Base-by-base conservation (phyloP, 2,113 vertebrate species). In the Sitta europaea region DNA sequence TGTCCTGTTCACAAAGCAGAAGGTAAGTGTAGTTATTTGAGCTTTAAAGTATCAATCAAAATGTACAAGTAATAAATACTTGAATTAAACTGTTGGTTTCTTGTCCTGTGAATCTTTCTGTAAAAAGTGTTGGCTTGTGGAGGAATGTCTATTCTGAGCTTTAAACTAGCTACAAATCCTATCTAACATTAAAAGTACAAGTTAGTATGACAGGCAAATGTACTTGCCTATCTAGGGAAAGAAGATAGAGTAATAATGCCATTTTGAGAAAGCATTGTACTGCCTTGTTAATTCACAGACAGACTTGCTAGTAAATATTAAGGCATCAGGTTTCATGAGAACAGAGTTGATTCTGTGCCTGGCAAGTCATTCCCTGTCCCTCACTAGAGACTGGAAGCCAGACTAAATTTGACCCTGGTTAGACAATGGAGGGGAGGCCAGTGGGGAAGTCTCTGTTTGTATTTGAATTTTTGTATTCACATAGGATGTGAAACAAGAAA, bases 1-100 rank as follows among this genome's bases (percentile, higher is more conserved):
- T 99, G 99, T 73, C 99, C 99, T 4, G 86, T 99, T 79, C 97
- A 89, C 94, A 98, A 96, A 95, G 97, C 97, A 54, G 98, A 98
- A 97, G 99, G 99, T 99, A 96, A 93, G 73, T 31, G 25, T 54
- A 48, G 48, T 59, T 76, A 55, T 24, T 70, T 88, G 23, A 78
- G 12, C 28, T 93, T 87, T 55, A 62, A 86, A 81, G 24, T 47
- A 29, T 21, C 14, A 50, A 21, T 81, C 38, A 62, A 72, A 33
- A 23, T 71, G 19, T 38, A 25, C 5, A 55, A 83, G n/a, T 14
- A 76, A 27, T 67, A 78, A 76, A 82, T 48, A 54, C 28, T 35
- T 75, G 24, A 62, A 29, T 12, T 11, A 66, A 92, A 13, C 31
- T 38, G 19, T 66, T 80, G 40, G 19, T 38, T 94, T 92, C 38